These are phyloP conservation scores for Cynoglossus semilaevis DNA, from an alignment of 2,113 vertebrate genomes.

Conservation along the genomic window DNA sequence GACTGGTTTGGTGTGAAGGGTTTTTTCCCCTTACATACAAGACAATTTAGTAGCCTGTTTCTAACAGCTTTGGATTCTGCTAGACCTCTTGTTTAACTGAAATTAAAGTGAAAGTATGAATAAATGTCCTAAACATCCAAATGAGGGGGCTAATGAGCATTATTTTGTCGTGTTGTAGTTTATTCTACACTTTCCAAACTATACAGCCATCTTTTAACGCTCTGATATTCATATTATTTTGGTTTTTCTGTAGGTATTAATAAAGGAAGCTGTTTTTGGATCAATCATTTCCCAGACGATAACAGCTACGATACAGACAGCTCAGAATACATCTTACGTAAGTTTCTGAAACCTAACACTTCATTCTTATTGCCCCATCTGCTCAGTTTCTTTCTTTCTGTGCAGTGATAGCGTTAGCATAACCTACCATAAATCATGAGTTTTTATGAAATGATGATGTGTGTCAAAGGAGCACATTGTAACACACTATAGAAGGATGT, in stretches of 20 bases:
- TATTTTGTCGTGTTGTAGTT: too few species aligned
- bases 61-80: too few species aligned
- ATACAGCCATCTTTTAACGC: too few species aligned
- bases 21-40: too few species aligned
- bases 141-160: neutral
- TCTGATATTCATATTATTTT: slow-evolving; percentile 5
- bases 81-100: too few species aligned
- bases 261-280: slow-evolving; percentile 93
- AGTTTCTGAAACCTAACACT: slow-evolving; percentile 67
- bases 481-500: too few species aligned
- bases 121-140: too few species aligned
- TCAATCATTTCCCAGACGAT: slow-evolving; percentile 97
- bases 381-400: slow-evolving; percentile 1
- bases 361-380: slow-evolving; percentile 42
- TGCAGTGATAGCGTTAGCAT: slow-evolving; percentile 33
- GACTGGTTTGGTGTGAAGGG: too few species aligned
- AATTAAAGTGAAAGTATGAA: too few species aligned
- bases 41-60: too few species aligned
- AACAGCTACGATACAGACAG: slow-evolving; percentile 95
- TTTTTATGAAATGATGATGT: slow-evolving; percentile 25
- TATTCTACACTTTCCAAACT: neutral
- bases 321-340: slow-evolving; percentile 96
- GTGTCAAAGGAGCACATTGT: too few species aligned
- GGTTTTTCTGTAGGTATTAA: slow-evolving; percentile 82
- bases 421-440: too few species aligned